Base-by-base conservation (phyloP, 2,888 invertebrate species). In the Erebia aethiops region DNA sequence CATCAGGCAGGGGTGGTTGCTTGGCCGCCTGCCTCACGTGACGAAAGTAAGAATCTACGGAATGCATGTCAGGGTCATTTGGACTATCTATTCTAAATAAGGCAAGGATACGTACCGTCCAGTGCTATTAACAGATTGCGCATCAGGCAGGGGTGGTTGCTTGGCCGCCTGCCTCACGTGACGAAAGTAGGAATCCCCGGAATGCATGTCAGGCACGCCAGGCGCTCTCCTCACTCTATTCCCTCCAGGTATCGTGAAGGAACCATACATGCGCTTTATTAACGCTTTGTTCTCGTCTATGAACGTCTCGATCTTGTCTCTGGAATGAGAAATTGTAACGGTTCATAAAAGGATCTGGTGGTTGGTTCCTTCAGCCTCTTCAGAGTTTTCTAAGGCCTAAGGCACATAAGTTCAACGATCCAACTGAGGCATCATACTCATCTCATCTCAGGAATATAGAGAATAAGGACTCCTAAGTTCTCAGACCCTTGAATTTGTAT, bases 221-320 rank as follows among this genome's bases (percentile, higher is more conserved):
- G 93, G 92, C 10, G 93, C 87, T 18, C 93, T 80, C 57, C 92
- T 83, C 72, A 91, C 90, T 16, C 93, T 80, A 77, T 84, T 85
- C 65, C 92, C 89, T 3, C 87, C 87, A 9, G 94, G 94, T 52
- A 94, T 94, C 10, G 95, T 92, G 84, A 98, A 98, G 79, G 98
- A 97, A 0, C 98, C 98, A 85, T 98, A 98, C 98, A 98, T 98
- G 73, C 98, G 94, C 84, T 97, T 96, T 95, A 98, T 98, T 77
- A 98, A 87, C 69, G 98, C 98, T 88, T 98, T 98, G 87, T 98
- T 98, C 87, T 98, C 98, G 83, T 98, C 98, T 82, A 98, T 98
- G 91, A 98, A 98, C 75, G 95, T 94, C 87, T 98, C 98, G 87
- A 98, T 98, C 85, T 96, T 96, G 77, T 98, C 97, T 90, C 98